Evolutionary conservation across 2,888 invertebrate species (phyloP), one percentile per base, ranked within the genome.

Genomic region (Chymomyza fuscimana): DNA sequence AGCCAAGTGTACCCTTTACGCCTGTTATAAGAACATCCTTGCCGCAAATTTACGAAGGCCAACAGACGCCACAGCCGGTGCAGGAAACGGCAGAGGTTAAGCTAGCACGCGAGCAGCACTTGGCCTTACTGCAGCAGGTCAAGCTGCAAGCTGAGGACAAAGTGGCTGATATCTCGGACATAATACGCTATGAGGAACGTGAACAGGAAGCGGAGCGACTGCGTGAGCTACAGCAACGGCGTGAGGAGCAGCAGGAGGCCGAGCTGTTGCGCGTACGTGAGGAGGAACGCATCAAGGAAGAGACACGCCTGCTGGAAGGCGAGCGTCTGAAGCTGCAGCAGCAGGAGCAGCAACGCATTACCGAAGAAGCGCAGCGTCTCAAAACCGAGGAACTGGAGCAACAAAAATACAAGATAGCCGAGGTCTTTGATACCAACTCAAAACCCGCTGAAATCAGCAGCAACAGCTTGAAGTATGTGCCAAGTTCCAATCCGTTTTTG

Each of bases 251-350:
- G 25, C 73, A 78, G 19, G 69, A 82, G 10, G 74, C 80, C 4
- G 87, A 86, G 40, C 40, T 77, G 15, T 88, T 84, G 61, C 85
- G 79, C 12, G 72, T 80, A 61, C 79, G 78, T 0, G 89, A 89
- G 32, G 79, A 79, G 22, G 78, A 83, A 15, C 83, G 85, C 0
- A 51, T 78, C 58, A 69, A 67, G 19, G 82, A 86, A 63, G 88
- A 87, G 16, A 76, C 77, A 52, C 75, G 81, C 0, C 51, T 72
- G 5, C 69, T 80, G 29, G 85, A 80, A 62, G 78, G 78, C 22
- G 89, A 90, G 22, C 82, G 81, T 0, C 32, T 81, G 0, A 69
- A 73, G 0, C 73, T 84, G 16, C 76, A 78, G 40, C 67, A 69
- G 56, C 70, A 80, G 40, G 79, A 89, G n/a, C 73, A 75, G 12